Conservation (phyloP, 2,888 invertebrate species). For the Acleris emargana region DNA sequence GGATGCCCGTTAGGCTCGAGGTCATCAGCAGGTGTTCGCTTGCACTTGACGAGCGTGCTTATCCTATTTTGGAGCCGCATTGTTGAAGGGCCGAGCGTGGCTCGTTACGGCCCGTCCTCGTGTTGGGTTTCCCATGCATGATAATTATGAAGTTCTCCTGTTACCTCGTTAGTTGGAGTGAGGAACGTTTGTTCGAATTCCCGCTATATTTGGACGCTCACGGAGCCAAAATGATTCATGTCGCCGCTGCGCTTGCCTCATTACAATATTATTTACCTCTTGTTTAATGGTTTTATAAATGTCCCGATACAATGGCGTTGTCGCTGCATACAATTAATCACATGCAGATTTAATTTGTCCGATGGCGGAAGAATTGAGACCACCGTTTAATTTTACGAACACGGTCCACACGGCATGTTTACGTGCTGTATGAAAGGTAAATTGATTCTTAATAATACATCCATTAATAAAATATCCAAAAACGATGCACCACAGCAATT, state of each 20-base stretch:
- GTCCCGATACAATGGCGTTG: constrained; percentile 41
- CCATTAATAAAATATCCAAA: constrained; percentile 69
- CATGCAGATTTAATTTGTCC: constrained; percentile 43
- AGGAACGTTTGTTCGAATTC: constrained; percentile 26
- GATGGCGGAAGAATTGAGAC: constrained; percentile 53
- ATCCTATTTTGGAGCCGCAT: constrained; percentile 75
- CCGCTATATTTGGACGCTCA: constrained; percentile 26
- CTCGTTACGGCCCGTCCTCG: constrained; percentile 54
- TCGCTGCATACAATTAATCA: constrained; percentile 45
- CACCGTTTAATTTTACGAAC: constrained; percentile 48
- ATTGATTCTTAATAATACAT: constrained; percentile 76
- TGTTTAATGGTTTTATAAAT: constrained; percentile 28
- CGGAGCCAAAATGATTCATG: constrained; percentile 34
- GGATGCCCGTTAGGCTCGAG: constrained; percentile 74
- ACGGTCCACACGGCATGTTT: constrained; percentile 49
- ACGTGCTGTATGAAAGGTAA: constrained; percentile 55
- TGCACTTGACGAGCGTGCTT: constrained; percentile 73
- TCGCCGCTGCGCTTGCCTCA: constrained; percentile 23
- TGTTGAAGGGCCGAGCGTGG: constrained; percentile 63
- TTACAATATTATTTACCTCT: constrained; percentile 32
- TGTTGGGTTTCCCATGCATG: constrained; percentile 30
- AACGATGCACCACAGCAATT: constrained; percentile 57
- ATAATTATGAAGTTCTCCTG: constrained; percentile 32
- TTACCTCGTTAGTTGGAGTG: constrained; percentile 33
- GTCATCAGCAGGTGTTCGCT: constrained; percentile 80